phyloP scores from a whole-genome alignment of 2,797 vertebrate genomes.

The Eulemur mongoz region DNA sequence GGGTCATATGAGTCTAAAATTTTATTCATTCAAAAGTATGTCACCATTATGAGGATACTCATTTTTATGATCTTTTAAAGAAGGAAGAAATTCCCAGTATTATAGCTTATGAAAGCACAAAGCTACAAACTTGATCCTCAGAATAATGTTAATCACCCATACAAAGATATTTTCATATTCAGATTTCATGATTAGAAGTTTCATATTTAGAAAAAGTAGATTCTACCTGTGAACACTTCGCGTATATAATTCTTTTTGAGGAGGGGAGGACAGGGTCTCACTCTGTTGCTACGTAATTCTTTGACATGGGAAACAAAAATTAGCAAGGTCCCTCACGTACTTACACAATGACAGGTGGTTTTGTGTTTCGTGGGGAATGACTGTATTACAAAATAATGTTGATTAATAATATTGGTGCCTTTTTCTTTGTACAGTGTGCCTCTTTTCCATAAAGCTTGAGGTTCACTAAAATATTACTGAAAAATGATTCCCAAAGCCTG shows the following conservation, averaged over 20 bases:
- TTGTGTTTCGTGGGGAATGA: background rate
- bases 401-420: background rate
- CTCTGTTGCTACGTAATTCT: background rate
- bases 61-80: constrained; percentile 9
- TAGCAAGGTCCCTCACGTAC: background rate
- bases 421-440: background rate
- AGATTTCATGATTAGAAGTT: background rate
- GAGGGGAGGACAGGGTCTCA: background rate
- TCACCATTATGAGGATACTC: background rate
- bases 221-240: background rate
- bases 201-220: constrained; percentile 41
- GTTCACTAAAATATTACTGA: background rate
- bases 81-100: background rate
- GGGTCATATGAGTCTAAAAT: background rate
- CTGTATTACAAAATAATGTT: background rate
- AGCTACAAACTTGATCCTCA: background rate
- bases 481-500: background rate
- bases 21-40: background rate
- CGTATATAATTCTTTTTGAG: background rate
- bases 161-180: background rate
- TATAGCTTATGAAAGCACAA: constrained; percentile 1
- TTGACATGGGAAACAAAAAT: background rate
- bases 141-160: background rate
- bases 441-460: background rate
- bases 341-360: background rate